phyloP scores from a whole-genome alignment of 2,888 invertebrate species.

The Hecatera dysodea region DNA sequence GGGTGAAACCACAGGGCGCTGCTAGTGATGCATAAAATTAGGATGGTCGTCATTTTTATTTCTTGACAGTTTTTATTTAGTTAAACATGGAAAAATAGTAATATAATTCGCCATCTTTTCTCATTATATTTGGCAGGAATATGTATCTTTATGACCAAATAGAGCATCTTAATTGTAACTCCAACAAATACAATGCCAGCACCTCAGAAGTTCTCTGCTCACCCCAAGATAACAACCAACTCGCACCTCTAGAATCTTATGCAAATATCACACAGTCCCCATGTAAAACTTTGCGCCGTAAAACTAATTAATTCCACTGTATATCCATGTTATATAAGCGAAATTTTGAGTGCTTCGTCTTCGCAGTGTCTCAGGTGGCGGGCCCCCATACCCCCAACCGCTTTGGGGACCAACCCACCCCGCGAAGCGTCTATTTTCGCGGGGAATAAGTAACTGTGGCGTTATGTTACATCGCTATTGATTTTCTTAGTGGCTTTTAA shows the following conservation, averaged over 20 bases:
- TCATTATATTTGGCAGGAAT: neutral
- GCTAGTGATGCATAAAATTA: too few species aligned
- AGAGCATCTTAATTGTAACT: neutral
- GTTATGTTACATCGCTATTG: constrained; percentile 66
- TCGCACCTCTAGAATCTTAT: constrained; percentile 62
- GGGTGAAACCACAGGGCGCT: too few species aligned
- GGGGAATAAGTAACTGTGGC: constrained; percentile 76
- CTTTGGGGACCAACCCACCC: constrained; percentile 47
- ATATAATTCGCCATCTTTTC: neutral
- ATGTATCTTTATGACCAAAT: neutral
- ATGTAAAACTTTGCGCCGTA: constrained; percentile 72
- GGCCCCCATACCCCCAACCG: constrained; percentile 38
- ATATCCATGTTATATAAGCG: constrained; percentile 75
- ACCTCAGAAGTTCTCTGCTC: constrained; percentile 11
- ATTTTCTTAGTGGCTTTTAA: constrained; percentile 67
- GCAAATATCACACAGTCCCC: constrained; percentile 63
- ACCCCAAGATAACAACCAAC: constrained; percentile 43
- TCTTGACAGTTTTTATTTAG: too few species aligned
- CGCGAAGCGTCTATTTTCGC: constrained; percentile 78
- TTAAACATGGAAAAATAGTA: too few species aligned
- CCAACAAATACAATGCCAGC: neutral
- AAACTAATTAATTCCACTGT: constrained; percentile 77
- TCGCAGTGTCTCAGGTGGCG: constrained; percentile 81
- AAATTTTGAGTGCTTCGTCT: constrained; percentile 83
- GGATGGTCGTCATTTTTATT: too few species aligned